Conservation (phyloP, 2,888 invertebrate genomes). For the Synergus gifuensis region DNA sequence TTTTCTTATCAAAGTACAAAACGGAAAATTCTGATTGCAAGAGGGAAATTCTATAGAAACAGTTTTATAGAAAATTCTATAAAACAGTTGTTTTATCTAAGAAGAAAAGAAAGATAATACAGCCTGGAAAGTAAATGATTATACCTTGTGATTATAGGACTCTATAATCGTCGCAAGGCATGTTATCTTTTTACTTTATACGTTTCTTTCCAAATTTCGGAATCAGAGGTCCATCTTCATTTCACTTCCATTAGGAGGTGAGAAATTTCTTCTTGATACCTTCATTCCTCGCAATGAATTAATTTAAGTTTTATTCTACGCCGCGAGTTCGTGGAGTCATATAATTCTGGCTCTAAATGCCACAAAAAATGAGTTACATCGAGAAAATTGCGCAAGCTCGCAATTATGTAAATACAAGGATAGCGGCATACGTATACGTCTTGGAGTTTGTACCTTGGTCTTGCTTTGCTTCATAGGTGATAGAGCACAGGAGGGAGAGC, state of each 20-base stretch:
- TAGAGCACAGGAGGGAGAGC: neutral
- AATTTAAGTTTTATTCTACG: neutral
- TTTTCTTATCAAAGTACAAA: neutral
- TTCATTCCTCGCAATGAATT: neutral
- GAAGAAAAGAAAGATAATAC: neutral
- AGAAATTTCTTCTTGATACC: neutral
- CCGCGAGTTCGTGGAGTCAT: slow-evolving; percentile 27
- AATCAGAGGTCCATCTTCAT: neutral
- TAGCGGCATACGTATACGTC: slow-evolving; percentile 13
- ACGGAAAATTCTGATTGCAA: neutral
- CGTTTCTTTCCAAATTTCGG: neutral
- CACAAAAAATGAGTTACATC: slow-evolving; percentile 66
- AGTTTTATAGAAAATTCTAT: no score
- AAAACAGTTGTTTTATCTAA: neutral
- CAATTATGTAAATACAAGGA: slow-evolving; percentile 64
- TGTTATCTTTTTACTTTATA: neutral
- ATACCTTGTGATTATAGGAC: neutral
- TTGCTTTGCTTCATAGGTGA: slow-evolving; percentile 21
- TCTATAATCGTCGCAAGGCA: no score
- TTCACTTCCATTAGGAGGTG: neutral
- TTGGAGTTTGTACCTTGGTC: slow-evolving; percentile 13
- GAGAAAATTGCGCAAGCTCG: slow-evolving; percentile 64
- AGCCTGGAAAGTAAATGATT: neutral
- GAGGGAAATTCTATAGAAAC: neutral
- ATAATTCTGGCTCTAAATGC: slow-evolving; percentile 60